phyloP scores from a whole-genome alignment of 2,888 invertebrate genomes.

The Coelinius sp. region DNA sequence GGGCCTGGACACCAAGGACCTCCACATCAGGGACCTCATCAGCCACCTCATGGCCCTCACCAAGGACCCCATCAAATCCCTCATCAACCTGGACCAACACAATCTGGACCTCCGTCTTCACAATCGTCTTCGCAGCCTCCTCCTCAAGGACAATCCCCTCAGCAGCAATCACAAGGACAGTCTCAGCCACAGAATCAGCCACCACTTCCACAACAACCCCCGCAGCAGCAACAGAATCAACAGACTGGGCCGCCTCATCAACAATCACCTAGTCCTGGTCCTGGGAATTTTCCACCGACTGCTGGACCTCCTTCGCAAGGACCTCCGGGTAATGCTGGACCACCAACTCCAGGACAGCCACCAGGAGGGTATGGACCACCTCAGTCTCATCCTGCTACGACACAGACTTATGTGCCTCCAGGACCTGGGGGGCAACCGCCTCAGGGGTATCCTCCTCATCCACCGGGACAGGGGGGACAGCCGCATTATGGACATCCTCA shows the following conservation, averaged over 20 bases:
- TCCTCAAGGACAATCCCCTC: conserved; percentile 65
- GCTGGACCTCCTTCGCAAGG: conserved; percentile 66
- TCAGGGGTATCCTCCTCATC: conserved; percentile 75
- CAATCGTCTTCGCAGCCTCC: conserved; percentile 52
- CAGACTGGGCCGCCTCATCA: conserved; percentile 66
- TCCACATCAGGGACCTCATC: conserved; percentile 67
- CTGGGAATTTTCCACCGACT: conserved; percentile 72
- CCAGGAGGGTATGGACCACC: conserved; percentile 70
- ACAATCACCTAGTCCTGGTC: conserved; percentile 72
- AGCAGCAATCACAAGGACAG: conserved; percentile 52
- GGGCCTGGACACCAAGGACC: conserved; percentile 59
- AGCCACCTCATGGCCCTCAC: conserved; percentile 72
- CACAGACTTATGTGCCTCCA: conserved; percentile 68
- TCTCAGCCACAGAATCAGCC: conserved; percentile 55
- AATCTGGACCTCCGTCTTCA: conserved; percentile 56
- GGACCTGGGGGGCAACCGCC: conserved; percentile 73
- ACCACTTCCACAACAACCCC: conserved; percentile 48
- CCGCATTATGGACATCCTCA: conserved; percentile 74
- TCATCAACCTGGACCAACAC: conserved; percentile 55
- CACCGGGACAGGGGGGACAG: conserved; percentile 68
- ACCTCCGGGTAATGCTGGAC: conserved; percentile 63
- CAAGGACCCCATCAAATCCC: conserved; percentile 50
- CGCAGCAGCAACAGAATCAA: conserved; percentile 58
- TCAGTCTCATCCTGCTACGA: conserved; percentile 73
- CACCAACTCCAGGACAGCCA: conserved; percentile 63